Conservation (phyloP, 2,113 vertebrate species). For the Tragelaphus imberbis region DNA sequence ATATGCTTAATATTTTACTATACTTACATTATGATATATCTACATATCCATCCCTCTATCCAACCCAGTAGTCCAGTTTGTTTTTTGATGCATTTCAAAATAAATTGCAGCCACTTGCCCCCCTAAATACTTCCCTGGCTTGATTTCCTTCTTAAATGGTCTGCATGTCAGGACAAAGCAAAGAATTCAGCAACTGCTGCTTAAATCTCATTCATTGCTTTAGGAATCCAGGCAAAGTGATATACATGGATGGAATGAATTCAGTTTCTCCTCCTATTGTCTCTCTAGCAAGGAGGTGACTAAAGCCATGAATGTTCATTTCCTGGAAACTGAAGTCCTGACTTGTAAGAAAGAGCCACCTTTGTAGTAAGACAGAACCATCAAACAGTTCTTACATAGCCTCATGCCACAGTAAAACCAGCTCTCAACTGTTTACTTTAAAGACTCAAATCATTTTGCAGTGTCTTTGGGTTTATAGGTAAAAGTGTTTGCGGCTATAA, state of each 20-base stretch:
- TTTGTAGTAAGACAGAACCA: neutral
- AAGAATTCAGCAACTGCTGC: conserved; percentile 37
- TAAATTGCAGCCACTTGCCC: neutral
- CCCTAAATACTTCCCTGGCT: conserved; percentile 11
- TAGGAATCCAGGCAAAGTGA: conserved; percentile 26
- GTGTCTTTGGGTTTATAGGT: neutral
- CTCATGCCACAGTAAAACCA: neutral
- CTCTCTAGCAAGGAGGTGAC: neutral
- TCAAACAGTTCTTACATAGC: neutral
- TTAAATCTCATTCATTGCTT: conserved; percentile 45
- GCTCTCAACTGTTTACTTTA: neutral
- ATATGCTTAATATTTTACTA: conserved; percentile 3
- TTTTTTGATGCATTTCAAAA: conserved; percentile 17
- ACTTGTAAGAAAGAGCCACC: neutral
- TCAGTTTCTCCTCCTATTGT: conserved; percentile 16
- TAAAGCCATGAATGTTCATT: neutral
- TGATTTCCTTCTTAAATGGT: conserved; percentile 59
- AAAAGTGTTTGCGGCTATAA: conserved; percentile 26
- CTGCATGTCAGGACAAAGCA: conserved; percentile 56
- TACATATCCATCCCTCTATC: neutral
- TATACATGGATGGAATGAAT: neutral
- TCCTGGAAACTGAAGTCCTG: conserved; percentile 32
- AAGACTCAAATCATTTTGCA: neutral
- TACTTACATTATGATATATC: neutral
- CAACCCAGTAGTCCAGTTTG: neutral